Evolutionary conservation across 2,888 invertebrate species (phyloP), one percentile per base, ranked within the genome.

Genomic region (Cantharis rustica): DNA sequence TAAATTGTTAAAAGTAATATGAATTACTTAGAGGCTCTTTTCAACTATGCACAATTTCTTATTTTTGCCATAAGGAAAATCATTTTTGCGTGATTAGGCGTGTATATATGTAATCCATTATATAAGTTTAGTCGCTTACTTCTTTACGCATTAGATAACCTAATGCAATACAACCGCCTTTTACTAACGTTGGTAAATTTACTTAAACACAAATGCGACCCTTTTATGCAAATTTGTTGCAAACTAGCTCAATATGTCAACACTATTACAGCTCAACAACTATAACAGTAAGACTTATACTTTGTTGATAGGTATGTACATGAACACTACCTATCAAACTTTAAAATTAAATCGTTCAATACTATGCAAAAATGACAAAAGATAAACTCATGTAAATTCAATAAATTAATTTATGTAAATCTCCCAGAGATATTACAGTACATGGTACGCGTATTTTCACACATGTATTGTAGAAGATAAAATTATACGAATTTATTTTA

Each of bases 181-280:
- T 47, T 47, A 47, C 47, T n/a, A n/a, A 47, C 7, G 47, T 47
- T 47, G 71, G 71, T 75, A 75, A 71, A 75, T 71, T 72, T 71
- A 75, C 75, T 71, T 75, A 66, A 31, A 71, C 62, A 16, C n/a
- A 26, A 72, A 71, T 71, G 68, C 61, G 61, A 68, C 27, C 71
- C 68, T 72, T 75, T 75, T 71, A 75, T 75, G 75, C 61, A 75
- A 75, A 75, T 75, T 75, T 63, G 27, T 27, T 71, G 68, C 71
- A 71, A 75, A 75, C 71, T 71, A 71, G 69, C 71, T 71, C 75
- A 72, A 71, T 71, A 62, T 69, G 75, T 27, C 26, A 66, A 66
- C 64, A 66, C 64, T 66, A 16, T 66, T 66, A 66, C 20, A 66
- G 64, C 64, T 66, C 64, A 20, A 66, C 17, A 20, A 66, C 64